phyloP scores from a whole-genome alignment of 2,797 vertebrate genomes.

The Neomorphus geoffroyi region DNA sequence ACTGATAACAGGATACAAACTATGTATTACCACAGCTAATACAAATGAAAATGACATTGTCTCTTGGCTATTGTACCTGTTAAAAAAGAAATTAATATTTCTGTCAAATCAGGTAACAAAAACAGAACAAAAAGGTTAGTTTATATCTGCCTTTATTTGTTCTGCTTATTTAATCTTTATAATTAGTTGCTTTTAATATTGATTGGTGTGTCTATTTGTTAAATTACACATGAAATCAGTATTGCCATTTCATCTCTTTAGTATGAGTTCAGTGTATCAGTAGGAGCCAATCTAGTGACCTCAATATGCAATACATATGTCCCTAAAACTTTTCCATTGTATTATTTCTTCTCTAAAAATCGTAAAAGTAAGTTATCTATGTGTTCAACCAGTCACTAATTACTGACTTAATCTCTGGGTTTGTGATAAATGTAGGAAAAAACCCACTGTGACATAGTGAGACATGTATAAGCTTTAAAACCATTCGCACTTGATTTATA shows the following conservation, averaged over 20 bases:
- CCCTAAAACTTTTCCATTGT: background rate
- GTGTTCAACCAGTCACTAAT: background rate
- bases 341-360: background rate
- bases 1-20: background rate
- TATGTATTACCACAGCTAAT: background rate
- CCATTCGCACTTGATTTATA: background rate
- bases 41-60: background rate
- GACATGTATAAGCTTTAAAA: background rate
- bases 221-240: background rate
- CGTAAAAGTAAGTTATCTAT: background rate
- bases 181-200: background rate
- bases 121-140: background rate
- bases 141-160: background rate
- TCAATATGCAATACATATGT: rapidly evolving
- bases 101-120: background rate
- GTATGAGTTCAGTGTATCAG: background rate
- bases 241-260: background rate
- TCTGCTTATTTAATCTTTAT: background rate
- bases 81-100: background rate
- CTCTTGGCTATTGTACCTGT: background rate
- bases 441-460: background rate
- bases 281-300: background rate
- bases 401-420: background rate
- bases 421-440: background rate
- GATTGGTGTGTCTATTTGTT: background rate